phyloP scores from a whole-genome alignment of 2,113 vertebrate genomes.

The human region GRCh38 chr9:116202001-116202500 shows the following conservation, averaged over 20 bases:
- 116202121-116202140: constrained; percentile 62
- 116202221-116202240: constrained; percentile 70
- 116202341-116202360: constrained; percentile 84
- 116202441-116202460: constrained; percentile 88
- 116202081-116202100: not conserved
- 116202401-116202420: constrained; percentile 86
- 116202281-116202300: constrained; percentile 82
- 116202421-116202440: constrained; percentile 86
- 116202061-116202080: constrained; percentile 42
- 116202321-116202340: constrained; percentile 85
- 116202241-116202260: constrained; percentile 73
- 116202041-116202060: not conserved
- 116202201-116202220: constrained; percentile 80
- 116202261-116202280: constrained; percentile 83
- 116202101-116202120: not conserved
- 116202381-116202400: constrained; percentile 89
- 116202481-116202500: constrained; percentile 80
- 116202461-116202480: constrained; percentile 83
- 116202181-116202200: constrained; percentile 70
- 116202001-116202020: not conserved
- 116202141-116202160: constrained; percentile 66
- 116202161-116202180: constrained; percentile 67
- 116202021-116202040: not conserved
- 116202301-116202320: constrained; percentile 82
- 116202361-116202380: constrained; percentile 85